A percentile compares a stretch with the other conserved stretches of the same genome.
Conservation (phyloP, 2,888 invertebrate species). For the Trimorus sp. region DNA sequence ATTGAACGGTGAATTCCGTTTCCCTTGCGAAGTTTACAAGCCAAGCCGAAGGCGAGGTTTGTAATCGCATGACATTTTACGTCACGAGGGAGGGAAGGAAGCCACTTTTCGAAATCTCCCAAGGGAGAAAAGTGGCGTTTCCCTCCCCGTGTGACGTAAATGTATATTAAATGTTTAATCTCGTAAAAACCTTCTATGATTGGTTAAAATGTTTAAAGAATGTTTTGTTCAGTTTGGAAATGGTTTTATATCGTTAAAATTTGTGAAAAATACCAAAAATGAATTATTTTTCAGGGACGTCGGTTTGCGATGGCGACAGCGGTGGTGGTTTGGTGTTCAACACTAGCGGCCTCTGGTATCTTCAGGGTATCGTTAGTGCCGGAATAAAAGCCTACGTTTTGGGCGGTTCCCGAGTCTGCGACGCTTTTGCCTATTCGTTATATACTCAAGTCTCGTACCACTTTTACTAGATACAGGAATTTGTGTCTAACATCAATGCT, state of each 20-base stretch:
- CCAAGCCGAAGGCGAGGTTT: too few species aligned
- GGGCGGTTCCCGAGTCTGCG: constrained; percentile 72
- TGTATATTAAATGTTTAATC: background rate
- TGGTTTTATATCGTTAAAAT: background rate
- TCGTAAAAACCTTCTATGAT: background rate
- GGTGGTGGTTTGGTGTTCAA: constrained; percentile 82
- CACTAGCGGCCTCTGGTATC: constrained; percentile 77
- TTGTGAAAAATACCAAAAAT: too few species aligned
- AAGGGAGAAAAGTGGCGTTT: too few species aligned
- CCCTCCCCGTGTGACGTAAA: too few species aligned
- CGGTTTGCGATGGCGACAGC: constrained; percentile 82
- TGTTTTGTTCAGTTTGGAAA: background rate
- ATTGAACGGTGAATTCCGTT: too few species aligned
- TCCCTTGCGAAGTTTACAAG: too few species aligned
- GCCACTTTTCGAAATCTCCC: too few species aligned
- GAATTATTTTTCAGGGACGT: constrained; percentile 74
- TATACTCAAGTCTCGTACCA: constrained; percentile 78
- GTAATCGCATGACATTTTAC: too few species aligned
- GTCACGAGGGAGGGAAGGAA: too few species aligned
- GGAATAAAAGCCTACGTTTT: constrained; percentile 71
- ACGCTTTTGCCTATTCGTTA: constrained; percentile 77
- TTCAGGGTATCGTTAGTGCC: constrained; percentile 82
- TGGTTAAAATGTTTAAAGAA: background rate
- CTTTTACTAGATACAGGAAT: constrained; percentile 76
- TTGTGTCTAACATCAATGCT: constrained; percentile 70